Conservation (phyloP, 2,888 invertebrate genomes). For the Noctua comes region DNA sequence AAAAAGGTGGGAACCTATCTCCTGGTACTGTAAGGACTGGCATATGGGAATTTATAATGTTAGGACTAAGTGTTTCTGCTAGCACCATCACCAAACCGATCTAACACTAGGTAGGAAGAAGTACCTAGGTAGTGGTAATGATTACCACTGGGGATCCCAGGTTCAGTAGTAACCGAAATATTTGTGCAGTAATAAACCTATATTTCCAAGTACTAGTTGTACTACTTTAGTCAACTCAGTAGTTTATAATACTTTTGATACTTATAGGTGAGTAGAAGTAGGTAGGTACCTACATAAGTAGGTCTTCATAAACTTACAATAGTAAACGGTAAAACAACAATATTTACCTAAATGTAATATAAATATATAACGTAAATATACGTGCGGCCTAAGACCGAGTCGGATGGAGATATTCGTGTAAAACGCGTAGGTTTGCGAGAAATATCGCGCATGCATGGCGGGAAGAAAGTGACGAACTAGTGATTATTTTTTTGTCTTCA, state of each 20-base stretch:
- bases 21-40: too few species aligned
- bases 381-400: constrained; percentile 66
- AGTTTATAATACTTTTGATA: not conserved
- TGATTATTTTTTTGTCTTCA: constrained; percentile 13
- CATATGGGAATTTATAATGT: too few species aligned
- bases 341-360: constrained; percentile 4
- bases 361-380: constrained; percentile 38
- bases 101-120: too few species aligned
- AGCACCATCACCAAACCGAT: too few species aligned
- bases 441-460: constrained; percentile 66
- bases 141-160: too few species aligned
- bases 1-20: too few species aligned
- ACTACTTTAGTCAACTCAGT: not conserved
- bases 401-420: constrained; percentile 79
- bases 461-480: constrained; percentile 67
- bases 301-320: not conserved
- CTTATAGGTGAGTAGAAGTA: not conserved
- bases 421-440: constrained; percentile 80
- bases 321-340: constrained; percentile 8
- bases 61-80: too few species aligned
- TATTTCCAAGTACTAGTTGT: not conserved
- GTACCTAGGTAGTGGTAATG: too few species aligned
- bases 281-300: not conserved
- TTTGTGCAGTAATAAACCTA: not conserved
- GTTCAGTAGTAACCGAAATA: not conserved